Conservation (phyloP, 2,888 invertebrate genomes). For the Clostera curtula region DNA sequence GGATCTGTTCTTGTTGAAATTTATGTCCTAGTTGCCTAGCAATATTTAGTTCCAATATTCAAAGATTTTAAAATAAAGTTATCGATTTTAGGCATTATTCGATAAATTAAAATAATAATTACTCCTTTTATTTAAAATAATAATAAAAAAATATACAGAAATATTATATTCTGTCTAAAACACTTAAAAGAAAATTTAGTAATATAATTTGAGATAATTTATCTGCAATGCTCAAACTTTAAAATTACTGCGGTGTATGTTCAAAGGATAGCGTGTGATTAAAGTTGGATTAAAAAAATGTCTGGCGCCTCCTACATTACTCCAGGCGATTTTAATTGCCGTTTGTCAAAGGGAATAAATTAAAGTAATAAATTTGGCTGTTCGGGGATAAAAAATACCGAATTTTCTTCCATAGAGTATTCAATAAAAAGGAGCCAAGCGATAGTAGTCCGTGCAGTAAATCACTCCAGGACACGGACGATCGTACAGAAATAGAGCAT, state of each 20-base stretch:
- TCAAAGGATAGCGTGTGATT: conserved; percentile 20
- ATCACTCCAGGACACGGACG: conserved; percentile 42
- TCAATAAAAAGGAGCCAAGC: conserved; percentile 57
- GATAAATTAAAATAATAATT: no score
- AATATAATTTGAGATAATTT: no score
- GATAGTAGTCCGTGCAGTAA: conserved; percentile 44
- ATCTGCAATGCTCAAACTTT: neutral
- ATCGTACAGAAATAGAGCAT: conserved; percentile 32
- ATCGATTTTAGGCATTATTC: no score
- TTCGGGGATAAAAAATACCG: conserved; percentile 59
- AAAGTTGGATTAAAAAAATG: conserved; percentile 24
- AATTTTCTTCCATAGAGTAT: conserved; percentile 63
- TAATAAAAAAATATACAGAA: no score
- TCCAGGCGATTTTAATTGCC: conserved; percentile 48
- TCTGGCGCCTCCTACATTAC: conserved; percentile 16
- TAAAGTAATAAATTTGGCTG: conserved; percentile 55
- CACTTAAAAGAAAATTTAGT: no score
- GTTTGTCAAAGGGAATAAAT: conserved; percentile 52
- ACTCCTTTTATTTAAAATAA: no score
- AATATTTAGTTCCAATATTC: no score
- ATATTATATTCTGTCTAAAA: no score
- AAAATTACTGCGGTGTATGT: no score
- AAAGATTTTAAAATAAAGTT: no score
- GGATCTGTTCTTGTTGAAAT: no score
- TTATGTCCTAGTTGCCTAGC: no score